A percentile compares a stretch with the other conserved stretches of the same genome.
Conservation (phyloP, 2,797 vertebrate genomes). For the Chaenodraco wilsoni region DNA sequence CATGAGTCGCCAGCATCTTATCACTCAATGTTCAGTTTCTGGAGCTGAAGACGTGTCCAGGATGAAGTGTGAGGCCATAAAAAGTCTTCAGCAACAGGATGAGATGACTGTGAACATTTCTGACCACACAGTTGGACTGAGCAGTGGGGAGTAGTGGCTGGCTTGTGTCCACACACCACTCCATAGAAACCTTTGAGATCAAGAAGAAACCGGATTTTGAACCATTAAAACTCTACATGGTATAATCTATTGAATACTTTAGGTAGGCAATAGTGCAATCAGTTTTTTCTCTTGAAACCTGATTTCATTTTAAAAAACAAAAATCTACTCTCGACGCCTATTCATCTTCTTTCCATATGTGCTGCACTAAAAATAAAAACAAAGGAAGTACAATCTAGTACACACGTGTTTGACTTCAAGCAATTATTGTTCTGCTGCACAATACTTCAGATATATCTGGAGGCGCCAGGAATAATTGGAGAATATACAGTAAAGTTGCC, state of each 20-base stretch:
- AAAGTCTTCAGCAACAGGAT: slow-evolving; percentile 43
- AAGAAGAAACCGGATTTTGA: slow-evolving; percentile 25
- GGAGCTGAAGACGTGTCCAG: slow-evolving; percentile 40
- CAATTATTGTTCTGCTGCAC: slow-evolving; percentile 27
- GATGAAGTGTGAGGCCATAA: slow-evolving; percentile 69
- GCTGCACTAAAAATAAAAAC: slow-evolving; percentile 30
- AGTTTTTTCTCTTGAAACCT: not conserved
- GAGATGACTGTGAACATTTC: slow-evolving; percentile 53
- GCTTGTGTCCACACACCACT: slow-evolving; percentile 35
- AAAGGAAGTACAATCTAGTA: not conserved
- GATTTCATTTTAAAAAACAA: slow-evolving; percentile 11
- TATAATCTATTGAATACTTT: not conserved
- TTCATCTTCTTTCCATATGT: slow-evolving; percentile 6
- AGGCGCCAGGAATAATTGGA: slow-evolving; percentile 11
- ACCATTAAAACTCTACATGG: slow-evolving; percentile 16
- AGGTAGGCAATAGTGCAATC: not conserved
- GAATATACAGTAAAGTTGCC: not conserved
- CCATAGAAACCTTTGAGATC: slow-evolving; percentile 11
- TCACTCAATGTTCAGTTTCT: slow-evolving; percentile 53
- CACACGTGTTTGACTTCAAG: slow-evolving; percentile 28
- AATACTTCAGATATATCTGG: slow-evolving; percentile 5
- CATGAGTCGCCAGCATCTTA: slow-evolving; percentile 58
- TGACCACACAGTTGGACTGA: slow-evolving; percentile 53
- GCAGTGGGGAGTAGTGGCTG: slow-evolving; percentile 30
- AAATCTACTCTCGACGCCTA: not conserved